Base-by-base conservation (phyloP, 2,888 invertebrate species). In the Drosophila neoperkinsi region DNA sequence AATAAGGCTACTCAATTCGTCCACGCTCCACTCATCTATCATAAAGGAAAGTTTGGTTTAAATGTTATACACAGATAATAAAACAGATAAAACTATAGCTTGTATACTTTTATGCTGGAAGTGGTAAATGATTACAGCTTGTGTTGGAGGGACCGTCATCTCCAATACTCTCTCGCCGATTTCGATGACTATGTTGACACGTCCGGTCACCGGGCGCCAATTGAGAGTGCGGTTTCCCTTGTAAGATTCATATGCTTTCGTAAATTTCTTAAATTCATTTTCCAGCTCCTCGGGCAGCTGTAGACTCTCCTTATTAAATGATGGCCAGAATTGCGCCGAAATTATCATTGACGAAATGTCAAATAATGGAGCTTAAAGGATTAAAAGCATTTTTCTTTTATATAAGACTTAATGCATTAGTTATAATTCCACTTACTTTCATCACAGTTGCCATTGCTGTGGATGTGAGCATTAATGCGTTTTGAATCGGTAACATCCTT, bases 241-340 rank as follows among this genome's bases (percentile, higher is more conserved):
- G 59, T 98, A 94, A 0, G 97, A 96, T 93, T 99, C 98, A 94
- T 98, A 99, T 0, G 96, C 96, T 91, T 96, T 97, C 0, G 98
- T 98, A 90, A 97, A 99, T 62, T 95, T 95, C 73, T 97, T 96
- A 80, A 99, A 95, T 91, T 98, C 96, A 64, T 95, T 95, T 90
- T 96, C 96, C 55, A 99, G 95, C 90, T 95, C 95, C 34, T 95
- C 95, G 0, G 99, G 99, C 55, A 99, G 93, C 91, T 98, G 97
- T 25, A 99, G 94, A 81, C 96, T 97, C 93, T 99, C 98, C 93
- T 99, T 98, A 92, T 98, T 97, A 84, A 99, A 98, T 11, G 97
- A 96, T 1, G 99, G 99, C 99, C 99, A 99, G 94, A 99, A 99
- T 92, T 99, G 99, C 3, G 98, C 98, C 0, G 99, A 99, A n/a